Evolutionary conservation across 2,113 vertebrate genomes (phyloP).

Genomic region (Myxocyprinus asiaticus): DNA sequence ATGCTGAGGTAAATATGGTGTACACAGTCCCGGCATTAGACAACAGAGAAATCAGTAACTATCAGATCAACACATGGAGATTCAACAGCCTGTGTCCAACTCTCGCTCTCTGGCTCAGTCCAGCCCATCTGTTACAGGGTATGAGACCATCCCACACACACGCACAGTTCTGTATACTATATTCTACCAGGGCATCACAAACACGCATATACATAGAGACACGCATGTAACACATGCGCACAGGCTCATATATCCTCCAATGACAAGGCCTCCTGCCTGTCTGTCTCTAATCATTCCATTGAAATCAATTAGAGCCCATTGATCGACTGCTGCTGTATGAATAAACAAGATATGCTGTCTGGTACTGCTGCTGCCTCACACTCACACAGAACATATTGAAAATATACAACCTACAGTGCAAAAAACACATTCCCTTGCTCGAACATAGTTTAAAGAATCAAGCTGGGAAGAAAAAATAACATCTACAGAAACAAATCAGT

Average conservation of each 20-base stretch:
- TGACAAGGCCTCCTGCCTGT: conserved; percentile 35
- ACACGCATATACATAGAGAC: not conserved
- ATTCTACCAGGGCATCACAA: conserved; percentile 14
- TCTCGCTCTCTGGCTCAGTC: not conserved
- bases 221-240: conserved; percentile 25
- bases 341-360: conserved; percentile 45
- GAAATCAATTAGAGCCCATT: conserved; percentile 60
- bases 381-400: not conserved
- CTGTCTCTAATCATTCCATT: conserved; percentile 49
- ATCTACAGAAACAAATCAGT: conserved; percentile 48
- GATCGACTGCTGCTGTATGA: conserved; percentile 46
- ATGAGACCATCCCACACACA: conserved; percentile 24
- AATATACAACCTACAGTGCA: not conserved
- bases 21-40: not conserved
- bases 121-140: conserved; percentile 30
- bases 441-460: not conserved
- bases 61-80: not conserved
- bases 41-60: not conserved
- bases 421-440: not conserved
- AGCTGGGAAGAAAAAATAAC: conserved; percentile 5
- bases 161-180: conserved; percentile 5
- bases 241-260: conserved; percentile 42
- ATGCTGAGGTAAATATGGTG: not conserved
- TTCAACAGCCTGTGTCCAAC: conserved; percentile 13
- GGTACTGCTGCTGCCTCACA: conserved; percentile 2